These are phyloP conservation scores for Microcebus ravelobensis DNA, from an alignment of 2,113 vertebrate species.

Conservation along the genomic window DNA sequence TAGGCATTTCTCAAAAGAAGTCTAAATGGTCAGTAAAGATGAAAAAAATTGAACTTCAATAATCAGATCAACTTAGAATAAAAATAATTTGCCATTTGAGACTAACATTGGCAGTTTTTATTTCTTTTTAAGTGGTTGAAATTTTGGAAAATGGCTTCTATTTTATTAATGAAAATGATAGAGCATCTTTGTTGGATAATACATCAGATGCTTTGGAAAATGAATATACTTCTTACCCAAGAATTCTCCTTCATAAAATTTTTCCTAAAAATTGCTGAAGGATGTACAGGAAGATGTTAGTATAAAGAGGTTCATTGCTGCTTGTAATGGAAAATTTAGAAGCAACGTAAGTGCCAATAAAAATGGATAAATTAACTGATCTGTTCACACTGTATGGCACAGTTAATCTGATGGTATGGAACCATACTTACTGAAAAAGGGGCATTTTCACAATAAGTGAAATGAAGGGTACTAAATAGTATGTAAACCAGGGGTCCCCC, in stretches of 20 bases:
- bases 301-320: not conserved
- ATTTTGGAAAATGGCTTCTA: not conserved
- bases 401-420: not conserved
- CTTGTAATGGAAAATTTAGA: not conserved
- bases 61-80: not conserved
- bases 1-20: not conserved
- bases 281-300: not conserved
- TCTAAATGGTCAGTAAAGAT: not conserved
- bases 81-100: not conserved
- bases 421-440: not conserved
- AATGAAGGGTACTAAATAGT: not conserved
- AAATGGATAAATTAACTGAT: not conserved
- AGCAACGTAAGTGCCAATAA: not conserved
- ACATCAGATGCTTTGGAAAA: not conserved
- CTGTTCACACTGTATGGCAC: not conserved
- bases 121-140: not conserved
- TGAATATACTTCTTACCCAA: not conserved
- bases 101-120: not conserved
- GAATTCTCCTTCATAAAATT: not conserved
- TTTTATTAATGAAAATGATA: conserved; percentile 15
- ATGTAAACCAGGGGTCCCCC: too few species aligned
- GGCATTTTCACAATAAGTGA: not conserved
- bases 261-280: not conserved
- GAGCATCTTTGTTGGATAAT: not conserved
- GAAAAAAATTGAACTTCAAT: not conserved